Evolutionary conservation across 2,113 vertebrate species (phyloP), one percentile per base, ranked within the genome.

Genomic region (Plotosus lineatus): DNA sequence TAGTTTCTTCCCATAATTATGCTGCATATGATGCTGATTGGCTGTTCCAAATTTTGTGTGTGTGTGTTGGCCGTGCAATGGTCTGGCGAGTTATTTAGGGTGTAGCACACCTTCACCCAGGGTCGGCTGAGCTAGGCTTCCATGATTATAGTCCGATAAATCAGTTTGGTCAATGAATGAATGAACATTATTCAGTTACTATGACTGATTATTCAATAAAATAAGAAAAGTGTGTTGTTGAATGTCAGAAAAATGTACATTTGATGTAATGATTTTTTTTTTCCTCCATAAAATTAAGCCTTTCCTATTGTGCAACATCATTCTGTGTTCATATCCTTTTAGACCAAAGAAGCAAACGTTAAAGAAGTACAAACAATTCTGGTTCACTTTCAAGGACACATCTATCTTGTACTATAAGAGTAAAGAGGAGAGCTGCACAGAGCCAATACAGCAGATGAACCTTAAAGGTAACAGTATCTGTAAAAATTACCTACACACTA

Each of bases 361-460:
- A 60, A 95, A 94, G 75, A 94, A 93, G 7, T 95, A 94, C 81
- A 94, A 94, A 86, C 94, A 94, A 87, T 90, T 92, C 85, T 95
- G 94, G 94, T 94, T 94, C 61, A 83, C 92, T 26, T 94, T 95
- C 81, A 95, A 95, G 71, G 93, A 93, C 69, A 94, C 91, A 23
- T 89, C 89, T 0, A 83, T 95, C 80, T 94, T 92, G 28, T 95
- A 94, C 85, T 95, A 92, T 55, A 94, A 94, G 84, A 94, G 88
- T 82, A 91, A 91, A 46, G 92, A 95, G 0, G 93, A 94, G 65
- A 87, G 91, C 1, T 86, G 88, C 0, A 93, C 92, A 26, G 94
- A 95, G 10, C 93, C 94, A 5, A 83, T 94, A 26, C 92, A 94
- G 65, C 90, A 94, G 81, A 91, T 95, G 77, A 92, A 90, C 72